A percentile compares a stretch with the other conserved stretches of the same genome.
phyloP scores from a whole-genome alignment of 2,113 vertebrate genomes.

The Pteronura brasiliensis region DNA sequence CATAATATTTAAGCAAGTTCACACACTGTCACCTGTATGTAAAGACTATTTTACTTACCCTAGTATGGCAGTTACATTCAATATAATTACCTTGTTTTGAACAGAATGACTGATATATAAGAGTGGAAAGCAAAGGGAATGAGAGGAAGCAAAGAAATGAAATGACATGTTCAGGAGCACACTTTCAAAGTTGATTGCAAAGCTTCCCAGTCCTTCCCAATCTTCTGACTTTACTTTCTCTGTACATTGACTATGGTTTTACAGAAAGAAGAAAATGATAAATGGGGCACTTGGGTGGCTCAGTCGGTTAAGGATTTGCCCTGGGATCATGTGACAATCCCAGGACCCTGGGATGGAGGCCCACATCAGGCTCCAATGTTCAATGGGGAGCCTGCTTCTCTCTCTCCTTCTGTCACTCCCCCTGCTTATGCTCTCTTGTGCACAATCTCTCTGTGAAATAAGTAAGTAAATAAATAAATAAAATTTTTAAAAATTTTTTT shows the following conservation, averaged over 20 bases:
- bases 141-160: not conserved
- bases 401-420: not conserved
- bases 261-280: not conserved
- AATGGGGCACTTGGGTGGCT: not conserved
- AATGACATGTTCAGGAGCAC: not conserved
- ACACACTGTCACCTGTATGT: not conserved
- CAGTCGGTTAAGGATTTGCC: not conserved
- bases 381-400: not conserved
- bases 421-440: not conserved
- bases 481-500: not conserved
- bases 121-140: not conserved
- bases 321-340: not conserved
- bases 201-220: not conserved
- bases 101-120: not conserved
- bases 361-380: not conserved
- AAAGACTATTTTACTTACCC: not conserved
- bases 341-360: not conserved
- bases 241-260: not conserved
- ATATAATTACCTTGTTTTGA: conserved; percentile 7
- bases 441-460: not conserved
- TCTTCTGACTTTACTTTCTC: not conserved
- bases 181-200: not conserved
- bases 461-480: not conserved
- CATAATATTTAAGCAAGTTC: not conserved
- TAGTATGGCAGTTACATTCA: not conserved